Conservation (phyloP, 2,888 invertebrate genomes). For the Lepidochrysops patricia region DNA sequence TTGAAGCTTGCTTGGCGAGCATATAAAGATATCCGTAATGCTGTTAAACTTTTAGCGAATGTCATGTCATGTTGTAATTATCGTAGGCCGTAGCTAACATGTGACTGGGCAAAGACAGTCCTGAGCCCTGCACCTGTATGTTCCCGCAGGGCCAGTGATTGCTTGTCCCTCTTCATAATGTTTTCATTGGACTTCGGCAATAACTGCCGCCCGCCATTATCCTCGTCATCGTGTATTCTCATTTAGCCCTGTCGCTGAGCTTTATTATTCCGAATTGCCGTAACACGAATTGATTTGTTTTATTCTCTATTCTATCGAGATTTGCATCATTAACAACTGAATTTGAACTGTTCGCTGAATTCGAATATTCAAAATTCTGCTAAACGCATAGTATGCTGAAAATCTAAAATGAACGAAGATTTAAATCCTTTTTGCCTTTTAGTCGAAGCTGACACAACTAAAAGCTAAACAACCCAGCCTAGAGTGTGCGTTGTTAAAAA, state of each 20-base stretch:
- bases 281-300: slow-evolving; percentile 1
- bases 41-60: background rate
- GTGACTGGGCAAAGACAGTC: background rate
- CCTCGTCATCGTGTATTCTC: background rate
- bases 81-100: background rate
- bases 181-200: slow-evolving; percentile 49
- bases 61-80: background rate
- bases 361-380: background rate
- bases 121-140: slow-evolving; percentile 1
- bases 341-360: background rate
- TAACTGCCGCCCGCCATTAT: slow-evolving; percentile 24
- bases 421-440: background rate
- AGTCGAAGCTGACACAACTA: background rate
- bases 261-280: background rate
- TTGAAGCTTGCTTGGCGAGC: too few relatives aligned
- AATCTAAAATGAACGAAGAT: background rate
- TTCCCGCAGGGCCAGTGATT: slow-evolving; percentile 47
- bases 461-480: background rate
- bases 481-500: slow-evolving; percentile 1
- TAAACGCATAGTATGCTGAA: background rate
- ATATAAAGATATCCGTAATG: too few relatives aligned
- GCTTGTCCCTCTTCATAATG: slow-evolving; percentile 44
- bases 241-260: background rate
- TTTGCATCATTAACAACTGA: background rate
- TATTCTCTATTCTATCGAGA: background rate